Evolutionary conservation across 2,797 vertebrate species (phyloP), one percentile per base, ranked within the genome.

Genomic region (Pangasius macronema): DNA sequence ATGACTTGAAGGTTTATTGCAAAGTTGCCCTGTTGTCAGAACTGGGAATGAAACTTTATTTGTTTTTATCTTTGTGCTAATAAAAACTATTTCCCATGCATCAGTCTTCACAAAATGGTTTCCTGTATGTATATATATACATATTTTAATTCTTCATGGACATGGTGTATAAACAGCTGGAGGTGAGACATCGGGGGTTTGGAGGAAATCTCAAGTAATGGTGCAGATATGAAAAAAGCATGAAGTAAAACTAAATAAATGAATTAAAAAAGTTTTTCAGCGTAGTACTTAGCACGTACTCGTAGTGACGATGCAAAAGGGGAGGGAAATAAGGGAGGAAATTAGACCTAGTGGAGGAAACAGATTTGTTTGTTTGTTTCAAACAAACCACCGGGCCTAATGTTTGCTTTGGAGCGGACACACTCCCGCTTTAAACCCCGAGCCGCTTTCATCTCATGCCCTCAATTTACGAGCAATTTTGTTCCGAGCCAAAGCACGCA

Each of bases 331-430:
- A n/a, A n/a, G n/a, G n/a, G n/a, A n/a, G n/a, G n/a, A n/a, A n/a
- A n/a, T n/a, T n/a, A n/a, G n/a, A n/a, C n/a, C n/a, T n/a, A n/a
- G n/a, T n/a, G n/a, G n/a, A n/a, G n/a, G n/a, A n/a, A n/a, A n/a
- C n/a, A n/a, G n/a, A n/a, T n/a, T n/a, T n/a, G n/a, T n/a, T n/a
- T n/a, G n/a, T n/a, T n/a, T n/a, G n/a, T n/a, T n/a, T n/a, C 88
- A 90, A 89, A 89, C 76, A 91, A 87, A 91, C 65, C 86, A 88
- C 57, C 68, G 72, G 89, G 77, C 65, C 84, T 42, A 82, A 87
- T 90, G 79, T 88, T 87, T 83, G 85, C 57, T 88, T 89, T 90
- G 82, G 82, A 85, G 55, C 79, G 82, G 63, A 83, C 82, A 81
- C 86, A 72, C 80, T 65, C 70, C 77, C 30, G 75, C 83, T 73